Evolutionary conservation across 2,888 invertebrate genomes (phyloP), one percentile per base, ranked within the genome.

Genomic region (Idaea straminata): DNA sequence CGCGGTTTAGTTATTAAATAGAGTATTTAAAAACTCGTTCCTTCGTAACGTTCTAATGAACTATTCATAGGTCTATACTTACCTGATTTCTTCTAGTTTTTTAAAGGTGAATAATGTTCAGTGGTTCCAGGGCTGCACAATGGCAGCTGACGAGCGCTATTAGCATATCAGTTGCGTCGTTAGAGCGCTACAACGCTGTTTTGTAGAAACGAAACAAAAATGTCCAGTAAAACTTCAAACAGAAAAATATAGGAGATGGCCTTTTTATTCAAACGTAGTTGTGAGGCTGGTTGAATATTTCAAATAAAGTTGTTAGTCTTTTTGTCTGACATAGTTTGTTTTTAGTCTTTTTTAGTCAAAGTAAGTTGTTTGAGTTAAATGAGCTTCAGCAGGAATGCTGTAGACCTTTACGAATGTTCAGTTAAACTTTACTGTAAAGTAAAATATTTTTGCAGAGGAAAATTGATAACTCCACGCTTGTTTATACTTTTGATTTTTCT

Each of bases 81-180:
- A 74, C 73, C 70, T 75, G 58, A 59, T 77, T 75, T 74, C 74
- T 73, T 66, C 64, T 67, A 71, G 66, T 75, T 75, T 78, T 80
- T 78, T 77, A 72, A 72, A 76, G 72, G 72, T 80, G 75, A 76
- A 75, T 77, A 78, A 78, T 72, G 68, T 72, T 66, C 71, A 72
- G 70, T 74, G 69, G 67, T 69, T 67, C 66, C 72, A 75, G 68
- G 75, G 65, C 61, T 66, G 62, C 81, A 89, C 88, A 89, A 89
- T 88, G 68, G 83, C 35, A 36, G 64, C 79, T 88, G 87, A 89
- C 83, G 86, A 88, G 78, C 75, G 66, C 72, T 78, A 85, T 85
- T 86, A 86, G 83, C 87, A 86, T 85, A 84, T 83, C 85, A 83
- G 80, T 82, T 77, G 81, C 78, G 76, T 83, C 79, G 80, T 85